Evolutionary conservation across 2,113 vertebrate genomes (phyloP).

Genomic region (Labeo rohita): DNA sequence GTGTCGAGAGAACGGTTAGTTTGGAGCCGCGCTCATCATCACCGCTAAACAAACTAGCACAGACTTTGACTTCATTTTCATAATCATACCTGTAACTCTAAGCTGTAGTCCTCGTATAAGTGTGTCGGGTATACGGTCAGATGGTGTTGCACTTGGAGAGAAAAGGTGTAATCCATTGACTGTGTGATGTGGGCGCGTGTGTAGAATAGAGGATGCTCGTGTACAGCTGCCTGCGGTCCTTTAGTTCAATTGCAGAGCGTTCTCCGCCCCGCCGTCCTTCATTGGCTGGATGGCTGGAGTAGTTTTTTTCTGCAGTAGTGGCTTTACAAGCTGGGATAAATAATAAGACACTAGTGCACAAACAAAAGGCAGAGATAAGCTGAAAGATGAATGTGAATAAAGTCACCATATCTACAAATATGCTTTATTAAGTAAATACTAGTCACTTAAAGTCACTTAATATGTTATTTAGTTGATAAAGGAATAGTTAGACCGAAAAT

Average conservation of each 20-base stretch:
- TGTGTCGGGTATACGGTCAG: conserved; percentile 73
- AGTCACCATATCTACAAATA: background rate
- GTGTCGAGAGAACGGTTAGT: background rate
- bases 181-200: conserved; percentile 57
- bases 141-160: conserved; percentile 78
- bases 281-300: conserved; percentile 70
- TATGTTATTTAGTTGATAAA: too few relatives aligned
- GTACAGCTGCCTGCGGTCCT: conserved; percentile 61
- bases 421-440: too few relatives aligned
- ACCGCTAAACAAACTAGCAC: conserved; percentile 2
- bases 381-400: background rate
- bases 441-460: too few relatives aligned
- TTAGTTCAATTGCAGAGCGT: conserved; percentile 65
- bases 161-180: conserved; percentile 80
- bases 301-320: conserved; percentile 45
- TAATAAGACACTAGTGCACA: background rate
- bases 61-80: background rate
- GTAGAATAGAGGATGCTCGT: conserved; percentile 59
- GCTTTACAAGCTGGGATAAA: background rate
- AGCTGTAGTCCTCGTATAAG: conserved; percentile 70
- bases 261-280: conserved; percentile 70
- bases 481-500: too few relatives aligned
- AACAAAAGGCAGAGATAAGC: background rate
- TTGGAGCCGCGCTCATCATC: background rate
- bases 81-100: conserved; percentile 78